These are phyloP conservation scores for Odontomyia ornata DNA, from an alignment of 2,888 invertebrate species.

Conservation along the genomic window DNA sequence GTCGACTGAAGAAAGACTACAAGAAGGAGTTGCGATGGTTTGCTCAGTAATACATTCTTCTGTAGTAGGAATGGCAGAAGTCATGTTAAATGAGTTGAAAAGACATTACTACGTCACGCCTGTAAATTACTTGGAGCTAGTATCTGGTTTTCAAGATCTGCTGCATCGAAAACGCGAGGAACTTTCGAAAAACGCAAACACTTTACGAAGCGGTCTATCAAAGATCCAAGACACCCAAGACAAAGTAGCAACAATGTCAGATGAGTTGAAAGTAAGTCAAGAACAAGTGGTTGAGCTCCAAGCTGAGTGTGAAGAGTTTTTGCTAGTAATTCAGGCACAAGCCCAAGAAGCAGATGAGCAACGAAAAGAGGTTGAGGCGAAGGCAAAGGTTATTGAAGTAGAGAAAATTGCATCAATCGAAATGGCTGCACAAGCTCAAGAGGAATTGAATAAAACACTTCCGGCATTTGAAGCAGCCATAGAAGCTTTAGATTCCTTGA, in stretches of 20 bases:
- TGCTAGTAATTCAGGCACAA: constrained; percentile 82
- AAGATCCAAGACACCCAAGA: constrained; percentile 88
- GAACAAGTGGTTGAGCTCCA: constrained; percentile 79
- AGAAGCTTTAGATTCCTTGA: constrained; percentile 77
- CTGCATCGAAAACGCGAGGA: constrained; percentile 75
- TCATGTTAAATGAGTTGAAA: constrained; percentile 81
- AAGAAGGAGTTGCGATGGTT: constrained; percentile 75
- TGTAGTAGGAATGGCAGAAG: constrained; percentile 75
- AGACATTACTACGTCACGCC: constrained; percentile 89
- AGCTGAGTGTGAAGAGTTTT: constrained; percentile 84
- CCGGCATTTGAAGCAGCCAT: constrained; percentile 88
- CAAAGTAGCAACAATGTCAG: constrained; percentile 84
- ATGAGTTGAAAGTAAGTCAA: constrained; percentile 79
- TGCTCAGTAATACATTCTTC: constrained; percentile 86
- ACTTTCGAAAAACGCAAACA: constrained; percentile 78
- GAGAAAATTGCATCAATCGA: constrained; percentile 84
- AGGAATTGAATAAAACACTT: constrained; percentile 85
- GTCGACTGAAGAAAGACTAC: constrained; percentile 69
- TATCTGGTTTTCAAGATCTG: constrained; percentile 83
- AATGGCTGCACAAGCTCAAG: constrained; percentile 82
- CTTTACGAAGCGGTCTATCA: constrained; percentile 81
- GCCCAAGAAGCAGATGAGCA: constrained; percentile 85
- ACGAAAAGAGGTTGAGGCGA: constrained; percentile 76
- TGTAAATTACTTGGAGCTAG: constrained; percentile 86
- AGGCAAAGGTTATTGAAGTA: constrained; percentile 77